Conservation (phyloP, 2,113 vertebrate species). For the Muntiacus reevesi region DNA sequence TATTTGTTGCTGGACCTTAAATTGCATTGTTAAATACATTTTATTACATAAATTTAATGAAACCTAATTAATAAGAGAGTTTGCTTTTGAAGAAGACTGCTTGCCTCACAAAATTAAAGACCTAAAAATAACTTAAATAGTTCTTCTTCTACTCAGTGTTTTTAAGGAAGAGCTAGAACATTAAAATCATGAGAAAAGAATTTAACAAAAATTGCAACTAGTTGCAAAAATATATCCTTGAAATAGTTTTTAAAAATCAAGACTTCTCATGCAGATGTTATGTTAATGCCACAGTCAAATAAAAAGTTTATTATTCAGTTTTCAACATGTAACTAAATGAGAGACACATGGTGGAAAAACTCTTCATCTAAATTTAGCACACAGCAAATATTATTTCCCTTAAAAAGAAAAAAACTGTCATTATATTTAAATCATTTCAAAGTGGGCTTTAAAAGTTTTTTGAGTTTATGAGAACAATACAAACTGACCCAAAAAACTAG, state of each 20-base stretch:
- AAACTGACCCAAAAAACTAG: neutral
- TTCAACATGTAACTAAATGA: conserved; percentile 10
- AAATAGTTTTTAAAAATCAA: conserved; percentile 12
- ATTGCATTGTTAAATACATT: neutral
- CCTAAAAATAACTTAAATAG: neutral
- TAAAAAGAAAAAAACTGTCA: neutral
- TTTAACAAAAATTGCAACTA: neutral
- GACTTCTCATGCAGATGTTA: neutral
- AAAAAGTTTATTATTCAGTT: neutral
- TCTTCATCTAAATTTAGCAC: neutral
- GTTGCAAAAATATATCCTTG: neutral
- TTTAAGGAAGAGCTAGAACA: neutral
- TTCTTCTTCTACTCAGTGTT: neutral
- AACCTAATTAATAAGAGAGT: neutral
- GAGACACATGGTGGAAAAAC: neutral
- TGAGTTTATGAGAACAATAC: neutral
- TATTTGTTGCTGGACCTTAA: neutral
- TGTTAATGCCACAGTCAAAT: conserved; percentile 10
- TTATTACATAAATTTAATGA: neutral
- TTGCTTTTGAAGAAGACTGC: neutral
- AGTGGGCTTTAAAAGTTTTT: conserved; percentile 2
- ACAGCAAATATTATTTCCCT: neutral
- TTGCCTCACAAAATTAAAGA: neutral
- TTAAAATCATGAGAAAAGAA: neutral
- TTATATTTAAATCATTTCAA: conserved; percentile 31